Evolutionary conservation across 1,140 invertebrate genomes (phyloP).

Genomic region (Ptiloglossa arizonensis): DNA sequence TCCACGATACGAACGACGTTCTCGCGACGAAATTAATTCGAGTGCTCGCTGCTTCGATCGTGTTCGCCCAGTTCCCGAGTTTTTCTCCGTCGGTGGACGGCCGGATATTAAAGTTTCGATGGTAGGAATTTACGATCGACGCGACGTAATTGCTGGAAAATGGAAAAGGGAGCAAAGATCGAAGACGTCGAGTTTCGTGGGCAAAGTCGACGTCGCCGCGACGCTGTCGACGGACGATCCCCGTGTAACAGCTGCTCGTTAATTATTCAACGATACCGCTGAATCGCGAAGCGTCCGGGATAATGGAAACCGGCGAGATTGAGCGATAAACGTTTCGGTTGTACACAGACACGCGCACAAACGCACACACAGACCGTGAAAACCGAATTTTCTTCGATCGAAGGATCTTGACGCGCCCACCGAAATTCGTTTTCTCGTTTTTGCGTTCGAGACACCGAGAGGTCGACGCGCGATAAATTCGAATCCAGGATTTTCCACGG

Average conservation of each 20-base stretch:
- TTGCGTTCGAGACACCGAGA: too few relatives aligned
- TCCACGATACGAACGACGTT: too few relatives aligned
- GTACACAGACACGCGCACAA: too few relatives aligned
- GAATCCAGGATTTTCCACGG: not conserved
- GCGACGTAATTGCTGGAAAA: conserved; percentile 44
- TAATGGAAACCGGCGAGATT: conserved; percentile 24
- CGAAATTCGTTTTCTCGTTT: not conserved
- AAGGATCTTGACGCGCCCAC: too few relatives aligned
- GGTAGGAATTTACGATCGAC: conserved; percentile 52
- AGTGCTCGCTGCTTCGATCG: conserved; percentile 14
- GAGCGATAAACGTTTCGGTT: too few relatives aligned
- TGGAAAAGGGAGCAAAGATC: not conserved
- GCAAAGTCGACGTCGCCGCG: not conserved
- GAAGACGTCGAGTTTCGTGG: conserved; percentile 13
- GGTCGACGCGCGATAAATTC: not conserved
- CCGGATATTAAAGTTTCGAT: conserved; percentile 65
- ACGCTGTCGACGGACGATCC: conserved; percentile 8
- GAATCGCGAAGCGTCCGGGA: conserved; percentile 16
- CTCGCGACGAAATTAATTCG: conserved; percentile 26
- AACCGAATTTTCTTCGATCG: too few relatives aligned
- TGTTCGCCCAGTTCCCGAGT: not conserved
- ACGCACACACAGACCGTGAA: too few relatives aligned
- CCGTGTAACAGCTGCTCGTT: conserved; percentile 26
- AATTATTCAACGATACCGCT: conserved; percentile 58
- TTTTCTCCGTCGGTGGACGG: conserved; percentile 7